Evolutionary conservation across 37 sponge, comb jelly and placozoan genomes (phyloP).

Genomic region (Geodia barretti): DNA sequence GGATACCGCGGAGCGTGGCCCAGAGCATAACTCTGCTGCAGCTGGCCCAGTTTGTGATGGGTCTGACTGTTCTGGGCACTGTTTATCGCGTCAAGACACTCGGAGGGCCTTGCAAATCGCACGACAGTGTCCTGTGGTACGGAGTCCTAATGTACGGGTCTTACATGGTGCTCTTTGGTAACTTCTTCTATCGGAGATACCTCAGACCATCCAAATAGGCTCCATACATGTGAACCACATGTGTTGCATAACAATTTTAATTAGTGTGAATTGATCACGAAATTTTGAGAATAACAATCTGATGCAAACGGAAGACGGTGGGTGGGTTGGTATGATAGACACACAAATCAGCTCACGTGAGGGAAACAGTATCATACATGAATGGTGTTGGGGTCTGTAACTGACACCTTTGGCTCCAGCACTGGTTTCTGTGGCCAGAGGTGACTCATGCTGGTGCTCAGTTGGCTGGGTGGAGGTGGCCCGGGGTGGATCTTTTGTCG

Average conservation of each 20-base stretch:
- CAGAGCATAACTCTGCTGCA: constrained; percentile 55
- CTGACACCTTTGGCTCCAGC: constrained; percentile 60
- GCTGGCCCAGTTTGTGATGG: constrained; percentile 59
- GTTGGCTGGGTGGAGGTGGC: background rate
- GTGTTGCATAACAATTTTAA: background rate
- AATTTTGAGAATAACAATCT: no score
- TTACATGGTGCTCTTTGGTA: constrained; percentile 51
- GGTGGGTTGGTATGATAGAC: no score
- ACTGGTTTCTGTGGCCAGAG: constrained; percentile 25
- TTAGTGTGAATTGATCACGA: background rate
- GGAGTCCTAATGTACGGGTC: constrained; percentile 57
- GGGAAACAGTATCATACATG: constrained; percentile 40
- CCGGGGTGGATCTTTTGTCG: background rate
- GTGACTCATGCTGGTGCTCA: constrained; percentile 24
- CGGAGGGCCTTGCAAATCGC: background rate
- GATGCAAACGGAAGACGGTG: no score
- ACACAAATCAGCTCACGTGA: background rate
- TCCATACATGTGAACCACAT: background rate
- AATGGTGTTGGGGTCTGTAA: constrained; percentile 54
- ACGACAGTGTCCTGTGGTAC: background rate
- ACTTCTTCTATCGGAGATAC: constrained; percentile 70
- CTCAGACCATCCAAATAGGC: background rate
- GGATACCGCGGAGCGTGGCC: constrained; percentile 21
- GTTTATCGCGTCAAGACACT: background rate
- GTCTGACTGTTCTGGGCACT: background rate